Evolutionary conservation across 2,888 invertebrate genomes (phyloP), one percentile per base, ranked within the genome.

Genomic region (Polymixis lichenea): DNA sequence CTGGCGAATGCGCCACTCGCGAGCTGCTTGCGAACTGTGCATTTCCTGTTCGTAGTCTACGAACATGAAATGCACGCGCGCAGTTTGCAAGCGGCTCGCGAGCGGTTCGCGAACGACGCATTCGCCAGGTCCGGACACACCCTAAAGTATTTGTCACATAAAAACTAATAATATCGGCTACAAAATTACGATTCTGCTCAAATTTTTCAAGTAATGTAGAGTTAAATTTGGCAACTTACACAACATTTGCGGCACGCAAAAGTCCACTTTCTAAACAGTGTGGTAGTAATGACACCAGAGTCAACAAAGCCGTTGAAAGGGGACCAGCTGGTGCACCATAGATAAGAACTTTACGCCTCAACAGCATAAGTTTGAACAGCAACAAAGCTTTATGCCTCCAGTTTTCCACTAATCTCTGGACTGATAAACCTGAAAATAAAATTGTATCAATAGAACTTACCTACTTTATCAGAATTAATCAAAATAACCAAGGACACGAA

Each of bases 321-420:
- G 98, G 97, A 80, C 99, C 98, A 3, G 99, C 99, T 3, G 99
- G 99, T 32, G 99, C 98, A 74, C 99, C 98, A 94, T 98, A 99
- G 92, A 99, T 98, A 72, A 99, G 97, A 61, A 99, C 98, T 92
- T 98, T 97, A 88, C 98, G 98, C 91, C 99, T 98, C 78, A 99
- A 96, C 67, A 99, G 96, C 75, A 99, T 95, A 75, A 99, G 96
- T 95, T 99, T 99, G 93, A 99, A 99, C 65, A 99, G 95, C 78
- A 99, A 96, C 71, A 99, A 95, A 56, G 98, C 98, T 96, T 99
- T 99, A 93, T 99, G 99, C 82, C 98, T 98, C 97, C 99, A 99
- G 85, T 97, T 97, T 82, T 98, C 97, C 71, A 99, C 97, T 88
- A 99, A 97, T 90, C 98, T 98, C 91, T 98, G 97, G 6, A 98